Evolutionary conservation across 2,888 invertebrate genomes (phyloP), one percentile per base, ranked within the genome.

Genomic region (Coleophora flavipennella): DNA sequence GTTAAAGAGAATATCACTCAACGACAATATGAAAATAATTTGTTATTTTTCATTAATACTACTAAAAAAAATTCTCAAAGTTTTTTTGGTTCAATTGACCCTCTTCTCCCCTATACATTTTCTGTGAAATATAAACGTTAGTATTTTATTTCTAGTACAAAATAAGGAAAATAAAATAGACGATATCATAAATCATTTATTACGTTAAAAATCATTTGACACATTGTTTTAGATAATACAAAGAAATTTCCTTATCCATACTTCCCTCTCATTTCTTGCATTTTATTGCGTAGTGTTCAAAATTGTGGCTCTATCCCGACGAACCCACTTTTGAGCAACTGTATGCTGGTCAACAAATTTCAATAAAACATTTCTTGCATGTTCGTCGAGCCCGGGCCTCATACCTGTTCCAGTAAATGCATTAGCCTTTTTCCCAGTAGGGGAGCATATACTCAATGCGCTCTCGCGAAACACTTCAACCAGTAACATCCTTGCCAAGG

Each of bases 241-340:
- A 27, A 9, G 9, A 27, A 27, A 13, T 35, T 35, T 28, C 13
- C 35, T 35, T 4, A 11, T 10, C 13, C 8, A 35, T 13, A 35
- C n/a, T 35, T 35, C 8, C 12, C 12, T 20, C 36, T 36, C 36
- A 31, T 9, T 13, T 36, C 36, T n/a, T 36, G 36, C 11, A 36
- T 28, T 31, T 36, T 36, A 14, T 36, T 36, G 13, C 31, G 31
- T 13, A 36, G 7, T 36, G 14, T 36, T 13, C 6, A 20, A 8
- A 36, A 36, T 14, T 10, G 28, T 20, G 14, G 9, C 7, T n/a
- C 8, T 36, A 28, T 11, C 28, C n/a, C 9, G 10, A n/a, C 3
- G 7, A 26, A 35, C 27, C 36, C 36, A 36, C 8, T 31, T 31
- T 3, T 31, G 10, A 1, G 13, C 20, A 1, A n/a, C 8, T 20